These are phyloP conservation scores for Larimichthys crocea DNA, from an alignment of 2,113 vertebrate genomes.

Conservation along the genomic window DNA sequence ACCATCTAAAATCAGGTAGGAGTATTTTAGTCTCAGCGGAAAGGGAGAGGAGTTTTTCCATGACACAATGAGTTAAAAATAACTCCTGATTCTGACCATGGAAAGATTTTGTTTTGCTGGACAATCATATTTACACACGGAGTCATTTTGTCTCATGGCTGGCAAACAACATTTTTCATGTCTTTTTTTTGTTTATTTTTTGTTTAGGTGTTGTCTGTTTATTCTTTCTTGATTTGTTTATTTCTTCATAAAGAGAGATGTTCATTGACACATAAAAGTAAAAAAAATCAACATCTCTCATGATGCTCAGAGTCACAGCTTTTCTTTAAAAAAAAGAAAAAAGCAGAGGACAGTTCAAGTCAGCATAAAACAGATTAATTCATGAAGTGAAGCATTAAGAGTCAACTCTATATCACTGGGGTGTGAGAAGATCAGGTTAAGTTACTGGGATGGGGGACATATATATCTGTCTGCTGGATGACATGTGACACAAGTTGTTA, in stretches of 20 bases:
- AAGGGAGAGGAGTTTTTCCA: conserved; percentile 62
- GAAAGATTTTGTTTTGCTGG: conserved; percentile 31
- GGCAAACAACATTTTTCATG: not conserved
- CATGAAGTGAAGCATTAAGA: conserved; percentile 2
- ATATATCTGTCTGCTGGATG: conserved; percentile 65
- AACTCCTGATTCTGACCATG: conserved; percentile 45
- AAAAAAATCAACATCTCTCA: not conserved
- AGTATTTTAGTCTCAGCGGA: conserved; percentile 50
- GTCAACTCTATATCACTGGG: conserved; percentile 23
- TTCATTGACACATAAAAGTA: not conserved
- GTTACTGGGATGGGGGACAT: conserved; percentile 58
- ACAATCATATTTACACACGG: not conserved
- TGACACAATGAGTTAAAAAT: conserved; percentile 78
- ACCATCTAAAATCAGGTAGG: conserved; percentile 71
- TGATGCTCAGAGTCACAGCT: conserved; percentile 14
- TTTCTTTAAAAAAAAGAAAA: conserved; percentile 18
- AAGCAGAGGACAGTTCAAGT: conserved; percentile 5
- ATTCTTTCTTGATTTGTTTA: not conserved
- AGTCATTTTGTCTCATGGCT: conserved; percentile 1
- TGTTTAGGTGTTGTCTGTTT: not conserved
- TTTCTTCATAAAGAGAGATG: not conserved
- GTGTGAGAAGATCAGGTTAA: conserved; percentile 48
- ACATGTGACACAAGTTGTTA: conserved; percentile 69
- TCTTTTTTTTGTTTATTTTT: not conserved
- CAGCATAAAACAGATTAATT: conserved; percentile 21